Evolutionary conservation across 2,888 invertebrate genomes (phyloP).

Genomic region (Incurvaria masculella): DNA sequence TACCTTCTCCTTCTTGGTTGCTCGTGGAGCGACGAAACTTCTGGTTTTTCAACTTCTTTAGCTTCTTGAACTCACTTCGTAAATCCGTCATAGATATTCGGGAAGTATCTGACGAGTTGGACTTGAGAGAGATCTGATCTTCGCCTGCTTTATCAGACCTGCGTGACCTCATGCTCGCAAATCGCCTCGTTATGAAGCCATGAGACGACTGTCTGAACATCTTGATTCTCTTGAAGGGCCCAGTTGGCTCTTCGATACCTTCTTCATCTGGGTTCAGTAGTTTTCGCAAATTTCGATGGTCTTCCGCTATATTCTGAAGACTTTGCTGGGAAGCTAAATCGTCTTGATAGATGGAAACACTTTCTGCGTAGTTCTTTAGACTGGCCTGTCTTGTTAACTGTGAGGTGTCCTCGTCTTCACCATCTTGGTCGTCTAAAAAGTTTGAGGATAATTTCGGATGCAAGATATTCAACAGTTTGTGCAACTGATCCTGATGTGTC

Average conservation of each 20-base stretch:
- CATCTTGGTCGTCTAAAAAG: conserved; percentile 38
- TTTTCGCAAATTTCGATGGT: conserved; percentile 40
- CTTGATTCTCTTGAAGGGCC: conserved; percentile 52
- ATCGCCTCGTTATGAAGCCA: conserved; percentile 60
- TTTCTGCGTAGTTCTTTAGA: conserved; percentile 33
- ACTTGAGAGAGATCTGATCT: conserved; percentile 51
- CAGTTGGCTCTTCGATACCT: conserved; percentile 44
- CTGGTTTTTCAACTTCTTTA: conserved; percentile 41
- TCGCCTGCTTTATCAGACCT: conserved; percentile 47
- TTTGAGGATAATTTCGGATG: conserved; percentile 35
- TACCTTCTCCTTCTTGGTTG: conserved; percentile 42
- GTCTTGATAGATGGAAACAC: conserved; percentile 38
- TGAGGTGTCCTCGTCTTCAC: conserved; percentile 38
- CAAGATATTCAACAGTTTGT: conserved; percentile 35
- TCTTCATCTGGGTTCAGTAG: conserved; percentile 56
- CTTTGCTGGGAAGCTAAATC: conserved; percentile 35
- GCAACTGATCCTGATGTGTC: conserved; percentile 39
- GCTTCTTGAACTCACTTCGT: conserved; percentile 40
- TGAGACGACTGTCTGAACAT: conserved; percentile 60
- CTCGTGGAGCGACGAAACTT: conserved; percentile 33
- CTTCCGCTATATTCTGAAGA: conserved; percentile 38
- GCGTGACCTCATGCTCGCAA: conserved; percentile 57
- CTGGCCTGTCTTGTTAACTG: conserved; percentile 30
- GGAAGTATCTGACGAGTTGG: conserved; percentile 48
- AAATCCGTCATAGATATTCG: conserved; percentile 41